Evolutionary conservation across 2,113 vertebrate genomes (phyloP).

Genomic region (Chunga burmeisteri): DNA sequence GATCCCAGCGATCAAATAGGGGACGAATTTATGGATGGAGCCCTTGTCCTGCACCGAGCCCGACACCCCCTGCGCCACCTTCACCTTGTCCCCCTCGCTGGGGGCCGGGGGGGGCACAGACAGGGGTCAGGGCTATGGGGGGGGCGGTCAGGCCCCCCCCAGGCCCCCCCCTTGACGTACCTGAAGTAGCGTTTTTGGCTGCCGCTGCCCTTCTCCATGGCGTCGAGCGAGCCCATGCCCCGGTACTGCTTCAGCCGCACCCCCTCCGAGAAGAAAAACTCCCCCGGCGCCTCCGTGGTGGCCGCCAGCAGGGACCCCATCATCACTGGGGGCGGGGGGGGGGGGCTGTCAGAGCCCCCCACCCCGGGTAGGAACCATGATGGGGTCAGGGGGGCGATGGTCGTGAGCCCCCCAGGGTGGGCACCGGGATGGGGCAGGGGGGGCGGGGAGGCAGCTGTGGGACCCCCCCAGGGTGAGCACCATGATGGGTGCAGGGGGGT

Average conservation of each 20-base stretch:
- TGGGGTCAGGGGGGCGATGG: too few relatives aligned
- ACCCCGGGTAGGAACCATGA: too few relatives aligned
- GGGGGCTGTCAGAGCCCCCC: not conserved
- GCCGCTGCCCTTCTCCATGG: not conserved
- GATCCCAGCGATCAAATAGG: not conserved
- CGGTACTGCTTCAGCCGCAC: conserved; percentile 7
- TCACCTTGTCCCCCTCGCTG: not conserved
- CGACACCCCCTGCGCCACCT: not conserved
- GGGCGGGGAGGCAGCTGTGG: too few relatives aligned
- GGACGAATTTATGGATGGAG: not conserved
- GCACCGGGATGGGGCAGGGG: too few relatives aligned
- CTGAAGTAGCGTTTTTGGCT: not conserved
- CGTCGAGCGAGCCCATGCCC: not conserved
- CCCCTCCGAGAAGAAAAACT: not conserved
- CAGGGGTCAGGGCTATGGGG: not conserved
- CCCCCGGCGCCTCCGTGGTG: not conserved
- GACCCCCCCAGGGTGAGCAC: too few relatives aligned
- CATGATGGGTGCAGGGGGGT: too few relatives aligned
- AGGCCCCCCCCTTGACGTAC: not conserved
- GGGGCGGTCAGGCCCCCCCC: rapidly evolving
- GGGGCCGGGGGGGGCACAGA: not conserved
- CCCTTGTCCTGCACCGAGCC: not conserved
- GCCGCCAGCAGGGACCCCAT: not conserved
- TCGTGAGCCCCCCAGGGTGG: too few relatives aligned
- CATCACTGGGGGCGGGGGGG: not conserved